A percentile compares a stretch with the other conserved stretches of the same genome.
Evolutionary conservation across 1,140 invertebrate species (phyloP).

Genomic region (Alviniconcha marisindica): DNA sequence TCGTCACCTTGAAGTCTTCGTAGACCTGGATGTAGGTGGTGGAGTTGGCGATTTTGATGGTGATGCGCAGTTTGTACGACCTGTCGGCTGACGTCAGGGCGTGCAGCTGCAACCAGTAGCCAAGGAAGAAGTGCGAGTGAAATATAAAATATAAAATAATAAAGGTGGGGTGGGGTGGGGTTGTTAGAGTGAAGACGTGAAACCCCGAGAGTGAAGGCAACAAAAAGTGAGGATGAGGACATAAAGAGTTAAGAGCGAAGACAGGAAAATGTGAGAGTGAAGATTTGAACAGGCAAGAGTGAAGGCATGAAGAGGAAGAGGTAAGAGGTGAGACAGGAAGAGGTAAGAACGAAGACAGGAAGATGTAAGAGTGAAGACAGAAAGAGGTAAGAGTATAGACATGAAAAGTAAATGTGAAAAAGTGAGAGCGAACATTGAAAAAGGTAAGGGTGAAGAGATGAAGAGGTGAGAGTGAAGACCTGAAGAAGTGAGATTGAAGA

Average conservation of each 20-base stretch:
- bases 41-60: constrained; percentile 27
- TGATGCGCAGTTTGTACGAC: constrained; percentile 21
- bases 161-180: no score
- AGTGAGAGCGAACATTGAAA: no score
- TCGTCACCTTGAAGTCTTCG: constrained; percentile 26
- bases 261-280: no score
- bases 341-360: neutral
- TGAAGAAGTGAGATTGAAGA: no score
- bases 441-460: no score
- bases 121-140: neutral
- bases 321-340: neutral
- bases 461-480: no score
- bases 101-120: neutral
- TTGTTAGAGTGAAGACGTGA: neutral
- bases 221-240: neutral
- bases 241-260: no score
- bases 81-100: neutral
- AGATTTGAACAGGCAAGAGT: no score
- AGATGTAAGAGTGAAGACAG: no score
- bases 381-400: no score
- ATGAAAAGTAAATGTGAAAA: no score
- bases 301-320: neutral
- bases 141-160: neutral
- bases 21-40: constrained; percentile 4
- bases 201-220: neutral